Percentiles rank a stretch among this genome's conserved stretches.
These are phyloP conservation scores for Malthinus flaveolus DNA, from an alignment of 2,888 invertebrate genomes.

Conservation along the genomic window DNA sequence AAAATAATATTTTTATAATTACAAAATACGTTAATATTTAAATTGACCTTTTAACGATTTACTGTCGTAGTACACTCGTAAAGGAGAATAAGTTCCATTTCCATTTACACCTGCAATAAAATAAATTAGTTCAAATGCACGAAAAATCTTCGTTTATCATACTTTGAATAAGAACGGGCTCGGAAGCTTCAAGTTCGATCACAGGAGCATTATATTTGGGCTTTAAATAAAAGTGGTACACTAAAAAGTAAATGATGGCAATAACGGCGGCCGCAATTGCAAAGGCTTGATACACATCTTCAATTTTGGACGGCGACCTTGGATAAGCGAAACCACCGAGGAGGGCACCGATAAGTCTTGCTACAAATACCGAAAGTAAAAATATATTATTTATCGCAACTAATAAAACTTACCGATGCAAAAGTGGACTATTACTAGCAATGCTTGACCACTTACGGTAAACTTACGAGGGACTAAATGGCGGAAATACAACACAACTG, in stretches of 20 bases:
- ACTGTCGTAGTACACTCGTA: constrained; percentile 81
- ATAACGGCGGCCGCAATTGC: constrained; percentile 67
- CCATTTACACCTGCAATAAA: constrained; percentile 62
- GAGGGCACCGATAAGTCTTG: constrained; percentile 73
- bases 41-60: constrained; percentile 80
- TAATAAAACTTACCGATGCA: constrained; percentile 64
- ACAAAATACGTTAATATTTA: constrained; percentile 61
- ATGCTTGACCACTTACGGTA: constrained; percentile 76
- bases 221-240: constrained; percentile 75
- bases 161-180: constrained; percentile 68
- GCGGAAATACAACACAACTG: constrained; percentile 78
- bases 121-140: not conserved
- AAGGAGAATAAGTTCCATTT: constrained; percentile 75
- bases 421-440: constrained; percentile 79
- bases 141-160: constrained; percentile 32
- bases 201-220: constrained; percentile 69
- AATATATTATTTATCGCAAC: too few species aligned
- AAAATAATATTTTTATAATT: not conserved
- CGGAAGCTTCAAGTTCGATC: constrained; percentile 64
- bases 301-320: constrained; percentile 51
- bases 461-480: constrained; percentile 77
- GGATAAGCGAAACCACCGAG: constrained; percentile 60
- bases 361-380: constrained; percentile 50
- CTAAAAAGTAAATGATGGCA: constrained; percentile 69
- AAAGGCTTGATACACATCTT: constrained; percentile 65